Percentiles rank a stretch among this genome's conserved stretches.
Conservation (phyloP, 2,113 vertebrate genomes). For the Myiopsitta monachus region DNA sequence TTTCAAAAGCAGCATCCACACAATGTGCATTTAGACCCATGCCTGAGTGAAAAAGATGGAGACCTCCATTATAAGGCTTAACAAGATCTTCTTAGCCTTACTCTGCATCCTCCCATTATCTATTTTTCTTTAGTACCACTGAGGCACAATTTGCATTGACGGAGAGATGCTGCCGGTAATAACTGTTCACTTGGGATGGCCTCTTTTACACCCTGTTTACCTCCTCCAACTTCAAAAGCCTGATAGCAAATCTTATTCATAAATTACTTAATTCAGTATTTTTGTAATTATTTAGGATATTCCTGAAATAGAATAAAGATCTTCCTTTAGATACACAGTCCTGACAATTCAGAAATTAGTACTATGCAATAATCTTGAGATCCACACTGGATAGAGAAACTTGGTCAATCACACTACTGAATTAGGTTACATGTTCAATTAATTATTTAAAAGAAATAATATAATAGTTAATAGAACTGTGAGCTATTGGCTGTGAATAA, state of each 20-base stretch:
- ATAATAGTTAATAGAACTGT: background rate
- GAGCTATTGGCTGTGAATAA: background rate
- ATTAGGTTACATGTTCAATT: background rate
- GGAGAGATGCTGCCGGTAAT: background rate
- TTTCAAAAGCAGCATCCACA: background rate
- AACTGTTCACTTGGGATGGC: background rate
- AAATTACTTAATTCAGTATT: background rate
- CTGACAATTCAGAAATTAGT: background rate
- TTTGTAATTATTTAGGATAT: background rate
- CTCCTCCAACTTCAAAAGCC: background rate
- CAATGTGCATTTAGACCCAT: background rate
- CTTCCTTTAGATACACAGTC: background rate
- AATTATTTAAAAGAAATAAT: constrained; percentile 14
- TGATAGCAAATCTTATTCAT: background rate
- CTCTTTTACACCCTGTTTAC: background rate
- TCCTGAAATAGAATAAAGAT: background rate
- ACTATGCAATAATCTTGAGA: background rate
- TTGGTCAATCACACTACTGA: background rate
- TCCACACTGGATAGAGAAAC: background rate
- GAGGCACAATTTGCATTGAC: background rate
- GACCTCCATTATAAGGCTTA: background rate
- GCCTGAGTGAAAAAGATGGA: background rate
- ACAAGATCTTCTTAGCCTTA: background rate
- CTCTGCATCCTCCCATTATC: background rate
- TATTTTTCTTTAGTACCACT: background rate